Evolutionary conservation across 1,140 invertebrate species (phyloP).

Genomic region (Papilio polyxenes): DNA sequence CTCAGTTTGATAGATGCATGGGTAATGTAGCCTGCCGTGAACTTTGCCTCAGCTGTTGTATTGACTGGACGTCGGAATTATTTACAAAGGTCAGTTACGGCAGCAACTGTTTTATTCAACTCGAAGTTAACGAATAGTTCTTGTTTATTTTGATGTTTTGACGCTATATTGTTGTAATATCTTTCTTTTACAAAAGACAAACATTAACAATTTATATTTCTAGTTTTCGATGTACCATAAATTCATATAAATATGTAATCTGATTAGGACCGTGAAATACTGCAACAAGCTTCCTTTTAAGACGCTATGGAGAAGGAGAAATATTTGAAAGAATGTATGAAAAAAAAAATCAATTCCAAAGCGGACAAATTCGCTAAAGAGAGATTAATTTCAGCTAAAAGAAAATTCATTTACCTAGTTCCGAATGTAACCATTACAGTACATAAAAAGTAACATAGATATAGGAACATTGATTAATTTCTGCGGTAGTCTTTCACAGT

Average conservation of each 20-base stretch:
- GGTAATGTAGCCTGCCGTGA: background rate
- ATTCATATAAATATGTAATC: background rate
- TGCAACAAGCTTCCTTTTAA: background rate
- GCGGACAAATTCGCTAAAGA: too few species aligned
- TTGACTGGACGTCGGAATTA: constrained; percentile 2
- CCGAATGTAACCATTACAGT: background rate
- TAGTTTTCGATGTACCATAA: background rate
- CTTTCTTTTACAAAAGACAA: background rate
- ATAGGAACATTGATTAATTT: background rate
- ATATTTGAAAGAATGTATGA: too few species aligned
- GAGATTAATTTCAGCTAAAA: background rate
- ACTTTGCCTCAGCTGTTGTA: constrained; percentile 13
- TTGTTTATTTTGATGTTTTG: background rate
- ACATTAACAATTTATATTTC: background rate
- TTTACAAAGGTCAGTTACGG: constrained; percentile 1
- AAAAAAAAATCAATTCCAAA: too few species aligned
- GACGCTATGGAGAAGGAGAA: background rate
- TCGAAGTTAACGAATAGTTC: constrained; percentile 1
- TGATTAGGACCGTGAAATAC: background rate
- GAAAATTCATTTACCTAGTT: background rate
- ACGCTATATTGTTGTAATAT: background rate
- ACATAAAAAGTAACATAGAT: background rate
- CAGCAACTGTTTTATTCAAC: constrained; percentile 3
- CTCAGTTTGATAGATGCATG: background rate
- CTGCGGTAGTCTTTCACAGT: constrained; percentile 17